Evolutionary conservation across 1,140 invertebrate genomes (phyloP).

Genomic region (Hyles vespertilio): DNA sequence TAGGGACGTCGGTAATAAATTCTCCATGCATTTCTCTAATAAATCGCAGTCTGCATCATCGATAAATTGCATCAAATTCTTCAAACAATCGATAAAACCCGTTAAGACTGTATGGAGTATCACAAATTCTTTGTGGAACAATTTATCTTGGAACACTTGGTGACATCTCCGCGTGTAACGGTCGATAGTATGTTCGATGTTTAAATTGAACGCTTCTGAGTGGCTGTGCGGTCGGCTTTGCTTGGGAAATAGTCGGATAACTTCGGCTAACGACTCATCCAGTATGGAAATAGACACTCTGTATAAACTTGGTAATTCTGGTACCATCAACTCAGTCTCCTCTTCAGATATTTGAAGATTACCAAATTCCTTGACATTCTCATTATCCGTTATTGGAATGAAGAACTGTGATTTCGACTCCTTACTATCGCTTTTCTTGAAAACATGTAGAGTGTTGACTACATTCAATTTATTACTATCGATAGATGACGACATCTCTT

Average conservation of each 20-base stretch:
- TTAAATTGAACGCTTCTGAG: constrained; percentile 64
- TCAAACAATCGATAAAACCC: constrained; percentile 49
- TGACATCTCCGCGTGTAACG: constrained; percentile 70
- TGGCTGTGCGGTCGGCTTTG: constrained; percentile 70
- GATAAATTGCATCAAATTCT: constrained; percentile 41
- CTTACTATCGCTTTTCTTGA: constrained; percentile 63
- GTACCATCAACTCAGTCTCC: constrained; percentile 52
- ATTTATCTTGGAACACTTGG: constrained; percentile 70
- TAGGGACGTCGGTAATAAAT: constrained; percentile 48
- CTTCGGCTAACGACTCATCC: constrained; percentile 58
- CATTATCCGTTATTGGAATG: constrained; percentile 61
- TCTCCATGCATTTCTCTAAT: constrained; percentile 59
- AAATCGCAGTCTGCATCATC: constrained; percentile 62
- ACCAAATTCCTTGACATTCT: constrained; percentile 50
- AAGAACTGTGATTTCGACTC: constrained; percentile 72
- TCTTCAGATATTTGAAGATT: constrained; percentile 59
- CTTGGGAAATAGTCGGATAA: constrained; percentile 65
- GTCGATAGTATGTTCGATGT: constrained; percentile 65
- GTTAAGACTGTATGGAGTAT: constrained; percentile 58
- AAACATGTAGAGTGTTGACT: constrained; percentile 57
- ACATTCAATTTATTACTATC: constrained; percentile 69
- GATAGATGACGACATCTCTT: constrained; percentile 52
- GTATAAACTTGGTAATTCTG: constrained; percentile 61
- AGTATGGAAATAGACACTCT: constrained; percentile 39
- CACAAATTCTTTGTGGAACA: constrained; percentile 67